Evolutionary conservation across 2,888 invertebrate genomes (phyloP).

Genomic region (Julus scanicus): DNA sequence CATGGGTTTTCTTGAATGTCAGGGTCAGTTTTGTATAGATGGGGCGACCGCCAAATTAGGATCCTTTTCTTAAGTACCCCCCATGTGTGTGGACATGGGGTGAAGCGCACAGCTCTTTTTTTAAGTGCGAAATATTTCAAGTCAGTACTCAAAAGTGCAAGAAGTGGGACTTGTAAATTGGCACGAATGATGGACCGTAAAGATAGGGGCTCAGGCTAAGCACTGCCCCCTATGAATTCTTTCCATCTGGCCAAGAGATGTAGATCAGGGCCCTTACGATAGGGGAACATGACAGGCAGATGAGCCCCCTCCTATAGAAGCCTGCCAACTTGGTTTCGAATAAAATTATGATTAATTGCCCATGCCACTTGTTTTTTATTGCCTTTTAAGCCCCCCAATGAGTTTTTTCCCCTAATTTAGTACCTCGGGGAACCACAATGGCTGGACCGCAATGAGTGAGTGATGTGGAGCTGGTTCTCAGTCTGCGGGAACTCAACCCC

Average conservation of each 20-base stretch:
- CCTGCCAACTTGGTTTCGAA: neutral
- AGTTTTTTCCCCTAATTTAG: neutral
- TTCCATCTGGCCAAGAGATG: slow-evolving; percentile 15
- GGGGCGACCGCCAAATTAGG: slow-evolving; percentile 9
- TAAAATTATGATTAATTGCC: slow-evolving; percentile 33
- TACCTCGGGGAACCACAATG: slow-evolving; percentile 33
- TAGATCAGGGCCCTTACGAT: neutral
- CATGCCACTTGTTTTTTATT: slow-evolving; percentile 23
- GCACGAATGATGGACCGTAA: slow-evolving; percentile 5
- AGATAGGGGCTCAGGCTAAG: slow-evolving; percentile 12
- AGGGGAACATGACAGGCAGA: slow-evolving; percentile 18
- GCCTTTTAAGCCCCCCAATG: neutral
- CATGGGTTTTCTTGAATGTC: slow-evolving; percentile 27
- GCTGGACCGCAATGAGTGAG: neutral
- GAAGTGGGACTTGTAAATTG: neutral
- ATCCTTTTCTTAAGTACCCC: slow-evolving; percentile 27
- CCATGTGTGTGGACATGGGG: slow-evolving; percentile 15
- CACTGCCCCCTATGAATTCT: slow-evolving; percentile 19
- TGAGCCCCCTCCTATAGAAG: slow-evolving; percentile 25
- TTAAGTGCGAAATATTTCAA: slow-evolving; percentile 5
- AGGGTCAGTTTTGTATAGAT: slow-evolving; percentile 12
- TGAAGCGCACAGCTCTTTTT: neutral
- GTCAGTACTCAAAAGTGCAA: neutral
- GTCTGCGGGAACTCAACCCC: neutral
- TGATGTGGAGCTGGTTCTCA: neutral